Base-by-base conservation (phyloP, 2,113 vertebrate genomes). In the Labrus mixtus region DNA sequence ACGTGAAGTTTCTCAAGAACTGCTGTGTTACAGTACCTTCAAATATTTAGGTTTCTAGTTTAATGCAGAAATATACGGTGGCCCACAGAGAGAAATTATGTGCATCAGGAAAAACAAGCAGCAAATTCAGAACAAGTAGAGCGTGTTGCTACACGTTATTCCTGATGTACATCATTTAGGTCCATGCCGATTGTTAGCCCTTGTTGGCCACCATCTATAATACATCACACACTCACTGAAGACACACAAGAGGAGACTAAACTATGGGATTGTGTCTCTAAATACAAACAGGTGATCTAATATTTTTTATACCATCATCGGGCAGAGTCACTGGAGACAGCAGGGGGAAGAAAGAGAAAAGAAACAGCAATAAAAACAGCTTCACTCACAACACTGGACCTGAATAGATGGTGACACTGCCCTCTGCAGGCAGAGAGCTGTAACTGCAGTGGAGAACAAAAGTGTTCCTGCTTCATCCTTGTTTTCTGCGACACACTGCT, bases 281-380 rank as follows among this genome's bases (percentile, higher is more conserved):
- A 19, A 17, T 17, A 48, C 15, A 17, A 39, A 45, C 43, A 45
- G 15, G 43, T 15, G 4, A 33, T 43, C 8, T 12, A 43, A 13
- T 45, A 4, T 2, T 45, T 4, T 1, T 15, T 12, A 16, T 51
- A 62, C 59, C 59, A 8, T 76, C 65, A 69, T 57, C 78, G 51
- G 64, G 22, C 57, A 53, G 13, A 13, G 23, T 68, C 59, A 90
- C 90, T 92, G 57, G 33, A 36, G 54, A 9, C n/a, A 54, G 43
- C 66, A 51, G 48, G 17, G 22, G 23, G 10, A 45, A 62, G 36
- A 48, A 3, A 61, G 48, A 70, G 66, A 36, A 51, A 53, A 66
- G 20, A 75, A 39, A 46, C 23, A 23, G 16, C 0, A 4, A 23
- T 65, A 20, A 39, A 46, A 50, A 50, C 17, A 50, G 46, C 19